These are phyloP conservation scores for Acrocephalus arundinaceus DNA, from an alignment of 2,113 vertebrate genomes.

Conservation along the genomic window DNA sequence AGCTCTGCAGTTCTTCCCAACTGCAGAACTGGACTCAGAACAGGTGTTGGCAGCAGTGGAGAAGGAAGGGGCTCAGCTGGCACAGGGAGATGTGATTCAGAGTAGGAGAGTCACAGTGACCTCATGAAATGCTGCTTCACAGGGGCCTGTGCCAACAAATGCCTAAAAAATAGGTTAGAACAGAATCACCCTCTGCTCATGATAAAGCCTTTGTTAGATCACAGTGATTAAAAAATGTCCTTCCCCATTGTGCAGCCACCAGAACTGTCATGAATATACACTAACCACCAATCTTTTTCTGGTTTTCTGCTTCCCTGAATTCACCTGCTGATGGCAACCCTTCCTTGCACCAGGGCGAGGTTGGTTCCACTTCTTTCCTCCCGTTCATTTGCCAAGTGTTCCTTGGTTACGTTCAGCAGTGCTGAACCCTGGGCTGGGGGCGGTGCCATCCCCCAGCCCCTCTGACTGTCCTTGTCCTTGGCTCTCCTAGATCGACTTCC, in stretches of 20 bases:
- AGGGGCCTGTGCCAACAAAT: background rate
- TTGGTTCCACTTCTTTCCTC: conserved; percentile 81
- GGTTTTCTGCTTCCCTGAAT: conserved; percentile 58
- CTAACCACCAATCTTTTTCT: conserved; percentile 27
- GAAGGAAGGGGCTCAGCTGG: background rate
- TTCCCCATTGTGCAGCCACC: background rate
- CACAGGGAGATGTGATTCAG: background rate
- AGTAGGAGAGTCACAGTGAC: background rate
- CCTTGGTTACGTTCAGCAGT: background rate
- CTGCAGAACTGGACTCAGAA: background rate
- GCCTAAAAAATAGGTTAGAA: background rate
- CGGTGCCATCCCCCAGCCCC: background rate
- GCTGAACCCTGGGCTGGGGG: background rate
- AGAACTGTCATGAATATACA: background rate
- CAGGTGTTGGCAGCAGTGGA: background rate
- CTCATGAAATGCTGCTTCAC: background rate
- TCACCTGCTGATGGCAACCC: conserved; percentile 80
- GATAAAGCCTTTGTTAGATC: background rate
- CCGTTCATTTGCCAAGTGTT: background rate
- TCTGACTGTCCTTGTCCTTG: background rate
- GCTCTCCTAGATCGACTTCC: conserved; percentile 87
- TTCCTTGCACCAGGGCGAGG: conserved; percentile 87
- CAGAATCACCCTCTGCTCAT: background rate
- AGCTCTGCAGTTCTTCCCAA: background rate
- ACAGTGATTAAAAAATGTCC: background rate